Evolutionary conservation across 1,140 invertebrate genomes (phyloP), one percentile per base, ranked within the genome.

Genomic region (Helicoverpa zea): DNA sequence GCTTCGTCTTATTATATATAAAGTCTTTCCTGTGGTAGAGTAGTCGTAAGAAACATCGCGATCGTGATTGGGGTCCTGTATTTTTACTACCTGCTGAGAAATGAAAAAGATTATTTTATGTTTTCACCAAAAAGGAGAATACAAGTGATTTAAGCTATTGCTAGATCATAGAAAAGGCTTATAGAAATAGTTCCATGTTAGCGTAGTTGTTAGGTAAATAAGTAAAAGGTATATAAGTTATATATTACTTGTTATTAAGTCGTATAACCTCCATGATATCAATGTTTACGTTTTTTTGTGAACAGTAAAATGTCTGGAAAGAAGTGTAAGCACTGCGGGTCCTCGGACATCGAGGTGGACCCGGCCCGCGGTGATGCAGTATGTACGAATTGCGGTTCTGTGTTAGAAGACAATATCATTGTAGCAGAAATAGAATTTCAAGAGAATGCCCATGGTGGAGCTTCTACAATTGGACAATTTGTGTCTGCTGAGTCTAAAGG

Each of bases 401-500:
- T 99, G 2, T 92, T 99, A 3, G 99, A 99, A 91, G 98, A 99
- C 86, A 98, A 98, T 87, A 97, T 99, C 66, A 99, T 99, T 90
- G 98, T 99, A 30, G 98, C 98, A 3, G 99, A 99, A 94, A 97
- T 99, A 70, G 98, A 99, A 91, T 99, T 99, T 92, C 97, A 99
- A 93, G 99, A 99, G 94, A 97, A 98, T 92, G 97, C 98, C 18
- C 97, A 97, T 91, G 99, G 99, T 18, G 97, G 97, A 64, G 96
- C 97, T 63, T 98, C 97, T 80, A 97, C 98, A 14, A 97, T 99
- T 82, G 99, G 99, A 78, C 98, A 99, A 90, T 99, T 99, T 95
- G 98, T 99, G 0, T 97, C 98, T 1, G 97, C 97, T 29, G 98
- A 99, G 79, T 98, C 98, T 82, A 97, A 97, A 90, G 98, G 98